Conservation (phyloP, 1,140 invertebrate genomes). For the Drosophila tristis region DNA sequence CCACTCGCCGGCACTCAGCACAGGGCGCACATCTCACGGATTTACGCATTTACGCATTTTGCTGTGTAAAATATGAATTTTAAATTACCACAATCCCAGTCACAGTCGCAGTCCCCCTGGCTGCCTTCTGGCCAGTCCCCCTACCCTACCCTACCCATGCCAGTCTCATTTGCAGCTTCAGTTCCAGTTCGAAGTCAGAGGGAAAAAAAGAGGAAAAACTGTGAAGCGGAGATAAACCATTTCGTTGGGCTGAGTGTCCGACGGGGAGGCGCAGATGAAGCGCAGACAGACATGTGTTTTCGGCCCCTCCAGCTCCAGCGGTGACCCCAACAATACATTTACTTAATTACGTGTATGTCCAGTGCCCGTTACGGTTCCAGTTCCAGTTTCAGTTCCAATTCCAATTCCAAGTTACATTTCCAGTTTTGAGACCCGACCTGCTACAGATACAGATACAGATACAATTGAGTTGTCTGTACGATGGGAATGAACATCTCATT, state of each 20-base stretch:
- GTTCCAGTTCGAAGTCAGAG: neutral
- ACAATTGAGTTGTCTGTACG: constrained; percentile 59
- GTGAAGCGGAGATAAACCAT: constrained; percentile 18
- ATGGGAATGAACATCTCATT: constrained; percentile 4
- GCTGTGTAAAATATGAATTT: constrained; percentile 76
- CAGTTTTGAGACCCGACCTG: neutral
- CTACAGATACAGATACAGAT: neutral
- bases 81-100: constrained; percentile 57
- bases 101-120: neutral
- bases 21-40: constrained; percentile 27
- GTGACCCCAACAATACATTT: constrained; percentile 26
- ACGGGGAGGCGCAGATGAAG: neutral
- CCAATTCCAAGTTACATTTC: constrained; percentile 12
- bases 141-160: neutral
- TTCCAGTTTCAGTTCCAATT: constrained; percentile 40
- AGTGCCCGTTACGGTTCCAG: constrained; percentile 16
- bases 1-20: constrained; percentile 71
- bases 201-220: neutral
- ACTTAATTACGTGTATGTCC: constrained; percentile 17
- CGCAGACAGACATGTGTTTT: too few relatives aligned
- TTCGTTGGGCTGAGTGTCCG: neutral
- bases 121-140: neutral
- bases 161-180: constrained; percentile 10
- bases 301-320: too few relatives aligned
- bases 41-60: constrained; percentile 59